Conservation (phyloP, 2,888 invertebrate genomes). For the Drosophila cracens region DNA sequence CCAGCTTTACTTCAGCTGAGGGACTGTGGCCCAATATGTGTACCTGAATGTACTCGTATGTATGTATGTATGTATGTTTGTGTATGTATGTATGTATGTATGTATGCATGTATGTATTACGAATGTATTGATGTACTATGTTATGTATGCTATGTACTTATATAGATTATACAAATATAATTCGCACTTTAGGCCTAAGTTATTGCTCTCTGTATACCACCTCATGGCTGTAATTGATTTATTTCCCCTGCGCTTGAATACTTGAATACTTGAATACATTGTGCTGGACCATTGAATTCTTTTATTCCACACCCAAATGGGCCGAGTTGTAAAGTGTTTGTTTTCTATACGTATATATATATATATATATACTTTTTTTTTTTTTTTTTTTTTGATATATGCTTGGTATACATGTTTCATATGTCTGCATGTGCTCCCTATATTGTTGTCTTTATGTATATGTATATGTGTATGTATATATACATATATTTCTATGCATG, state of each 20-base stretch:
- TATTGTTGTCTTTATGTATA: constrained; percentile 33
- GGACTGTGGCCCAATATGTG: constrained; percentile 37
- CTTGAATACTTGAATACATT: constrained; percentile 20
- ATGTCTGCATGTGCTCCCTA: constrained; percentile 74
- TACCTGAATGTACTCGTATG: constrained; percentile 25
- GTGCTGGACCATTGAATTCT: constrained; percentile 38
- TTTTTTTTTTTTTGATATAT: constrained; percentile 35
- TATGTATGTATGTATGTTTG: background rate
- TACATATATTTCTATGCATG: constrained; percentile 57
- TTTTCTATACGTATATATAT: constrained; percentile 11
- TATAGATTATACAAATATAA: constrained; percentile 64
- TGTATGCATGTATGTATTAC: constrained; percentile 9
- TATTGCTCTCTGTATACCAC: constrained; percentile 52
- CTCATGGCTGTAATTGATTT: constrained; percentile 64
- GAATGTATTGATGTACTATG: constrained; percentile 8
- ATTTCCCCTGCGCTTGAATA: constrained; percentile 36
- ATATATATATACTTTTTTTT: background rate
- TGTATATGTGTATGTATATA: constrained; percentile 13
- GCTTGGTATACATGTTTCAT: constrained; percentile 69
- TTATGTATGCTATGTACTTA: constrained; percentile 19
- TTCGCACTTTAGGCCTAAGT: constrained; percentile 48
- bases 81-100: rapidly evolving
- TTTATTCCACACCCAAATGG: constrained; percentile 30
- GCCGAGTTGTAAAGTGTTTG: constrained; percentile 44
- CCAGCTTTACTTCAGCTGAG: constrained; percentile 13